Conservation (phyloP, 1,140 invertebrate species). For the Drosophila kohkoa region DNA sequence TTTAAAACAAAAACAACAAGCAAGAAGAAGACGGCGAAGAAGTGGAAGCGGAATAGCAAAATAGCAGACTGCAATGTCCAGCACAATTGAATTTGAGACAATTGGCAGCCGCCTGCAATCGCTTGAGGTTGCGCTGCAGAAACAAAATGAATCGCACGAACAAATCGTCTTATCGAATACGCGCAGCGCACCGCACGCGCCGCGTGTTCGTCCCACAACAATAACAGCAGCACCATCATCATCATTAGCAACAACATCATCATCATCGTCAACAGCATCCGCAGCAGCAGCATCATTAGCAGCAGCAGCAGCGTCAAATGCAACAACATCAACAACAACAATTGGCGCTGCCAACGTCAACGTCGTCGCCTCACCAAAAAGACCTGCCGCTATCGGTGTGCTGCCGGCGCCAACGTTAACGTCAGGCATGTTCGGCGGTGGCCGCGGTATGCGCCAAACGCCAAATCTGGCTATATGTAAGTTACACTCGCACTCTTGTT, state of each 20-base stretch:
- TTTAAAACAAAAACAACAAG: conserved; percentile 22
- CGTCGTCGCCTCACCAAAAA: conserved; percentile 33
- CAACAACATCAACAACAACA: not conserved
- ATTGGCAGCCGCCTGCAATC: conserved; percentile 88
- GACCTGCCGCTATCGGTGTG: conserved; percentile 22
- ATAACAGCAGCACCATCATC: conserved; percentile 34
- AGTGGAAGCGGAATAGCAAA: not conserved
- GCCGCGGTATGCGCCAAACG: conserved; percentile 52
- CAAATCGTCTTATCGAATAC: conserved; percentile 67
- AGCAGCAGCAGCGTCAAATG: conserved; percentile 17
- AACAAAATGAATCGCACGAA: conserved; percentile 87
- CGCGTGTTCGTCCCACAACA: conserved; percentile 55
- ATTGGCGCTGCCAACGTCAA: not conserved
- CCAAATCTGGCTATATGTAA: conserved; percentile 66
- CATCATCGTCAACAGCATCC: conserved; percentile 13
- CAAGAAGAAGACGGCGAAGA: not conserved
- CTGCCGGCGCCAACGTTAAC: conserved; percentile 33
- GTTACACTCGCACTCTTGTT: conserved; percentile 27
- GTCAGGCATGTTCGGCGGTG: conserved; percentile 47
- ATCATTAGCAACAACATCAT: conserved; percentile 37
- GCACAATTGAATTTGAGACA: conserved; percentile 75
- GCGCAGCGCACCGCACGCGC: conserved; percentile 27
- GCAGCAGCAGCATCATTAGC: conserved; percentile 54
- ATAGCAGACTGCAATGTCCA: conserved; percentile 55
- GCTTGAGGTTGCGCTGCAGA: conserved; percentile 88